A percentile compares a stretch with the other conserved stretches of the same genome.
Conservation (phyloP, 2,888 invertebrate genomes). For the Cheilosia soror region DNA sequence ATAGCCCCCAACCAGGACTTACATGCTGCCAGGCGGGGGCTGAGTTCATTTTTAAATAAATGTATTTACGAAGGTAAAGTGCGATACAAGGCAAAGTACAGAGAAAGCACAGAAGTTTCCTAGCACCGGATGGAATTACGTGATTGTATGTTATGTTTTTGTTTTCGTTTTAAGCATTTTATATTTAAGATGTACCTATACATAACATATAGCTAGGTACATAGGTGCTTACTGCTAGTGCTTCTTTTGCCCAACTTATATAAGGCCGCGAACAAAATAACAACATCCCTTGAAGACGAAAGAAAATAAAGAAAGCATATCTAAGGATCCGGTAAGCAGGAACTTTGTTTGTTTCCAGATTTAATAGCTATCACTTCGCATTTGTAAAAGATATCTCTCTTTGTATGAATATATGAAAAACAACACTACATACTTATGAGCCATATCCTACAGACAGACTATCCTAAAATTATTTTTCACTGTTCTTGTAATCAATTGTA, state of each 20-base stretch:
- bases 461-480: too few species aligned
- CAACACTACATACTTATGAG: neutral
- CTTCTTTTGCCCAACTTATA: neutral
- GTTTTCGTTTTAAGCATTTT: slow-evolving; percentile 37
- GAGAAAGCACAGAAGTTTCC: slow-evolving; percentile 20
- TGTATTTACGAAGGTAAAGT: slow-evolving; percentile 67
- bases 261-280: slow-evolving; percentile 15
- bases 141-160: slow-evolving; percentile 43
- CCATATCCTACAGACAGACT: neutral
- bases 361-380: slow-evolving; percentile 37
- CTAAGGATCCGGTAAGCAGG: slow-evolving; percentile 45
- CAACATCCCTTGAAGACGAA: slow-evolving; percentile 17
- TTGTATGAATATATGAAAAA: neutral
- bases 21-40: neutral
- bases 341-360: slow-evolving; percentile 45
- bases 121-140: slow-evolving; percentile 49
- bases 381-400: neutral
- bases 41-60: slow-evolving; percentile 58
- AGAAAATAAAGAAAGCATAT: slow-evolving; percentile 39
- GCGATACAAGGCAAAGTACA: slow-evolving; percentile 41
- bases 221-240: neutral
- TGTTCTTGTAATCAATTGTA: too few species aligned
- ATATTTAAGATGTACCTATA: slow-evolving; percentile 17
- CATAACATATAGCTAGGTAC: too few species aligned
- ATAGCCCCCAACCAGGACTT: neutral